Conservation (phyloP, 2,888 invertebrate species). For the Leucoptera coffeella region DNA sequence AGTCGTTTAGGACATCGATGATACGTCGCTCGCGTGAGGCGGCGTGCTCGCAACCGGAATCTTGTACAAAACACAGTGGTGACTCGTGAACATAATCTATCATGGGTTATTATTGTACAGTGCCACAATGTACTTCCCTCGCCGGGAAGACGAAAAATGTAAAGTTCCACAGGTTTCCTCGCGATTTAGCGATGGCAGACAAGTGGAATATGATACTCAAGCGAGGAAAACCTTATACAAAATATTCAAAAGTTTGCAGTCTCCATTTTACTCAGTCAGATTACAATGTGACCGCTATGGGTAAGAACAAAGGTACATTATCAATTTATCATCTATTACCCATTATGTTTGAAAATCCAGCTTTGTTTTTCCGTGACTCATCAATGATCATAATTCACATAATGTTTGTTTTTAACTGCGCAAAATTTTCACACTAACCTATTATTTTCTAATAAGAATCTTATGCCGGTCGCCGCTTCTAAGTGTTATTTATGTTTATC, state of each 20-base stretch:
- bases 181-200: conserved; percentile 33
- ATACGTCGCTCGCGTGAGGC: no score
- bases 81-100: conserved; percentile 8
- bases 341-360: no score
- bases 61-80: not conserved
- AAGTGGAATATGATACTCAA: conserved; percentile 40
- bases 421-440: no score
- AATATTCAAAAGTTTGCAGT: conserved; percentile 47
- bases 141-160: conserved; percentile 46
- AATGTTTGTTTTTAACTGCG: no score
- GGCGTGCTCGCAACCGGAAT: no score
- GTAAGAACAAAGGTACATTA: conserved; percentile 36
- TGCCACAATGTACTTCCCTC: conserved; percentile 45
- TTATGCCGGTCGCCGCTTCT: no score
- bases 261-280: conserved; percentile 38
- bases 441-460: no score
- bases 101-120: conserved; percentile 48
- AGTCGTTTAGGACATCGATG: no score
- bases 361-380: no score
- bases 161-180: conserved; percentile 42
- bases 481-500: no score
- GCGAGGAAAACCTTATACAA: conserved; percentile 43
- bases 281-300: conserved; percentile 36
- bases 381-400: no score
- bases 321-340: no score